Evolutionary conservation across 2,888 invertebrate species (phyloP).

Genomic region (Torymus aiolomorphi): DNA sequence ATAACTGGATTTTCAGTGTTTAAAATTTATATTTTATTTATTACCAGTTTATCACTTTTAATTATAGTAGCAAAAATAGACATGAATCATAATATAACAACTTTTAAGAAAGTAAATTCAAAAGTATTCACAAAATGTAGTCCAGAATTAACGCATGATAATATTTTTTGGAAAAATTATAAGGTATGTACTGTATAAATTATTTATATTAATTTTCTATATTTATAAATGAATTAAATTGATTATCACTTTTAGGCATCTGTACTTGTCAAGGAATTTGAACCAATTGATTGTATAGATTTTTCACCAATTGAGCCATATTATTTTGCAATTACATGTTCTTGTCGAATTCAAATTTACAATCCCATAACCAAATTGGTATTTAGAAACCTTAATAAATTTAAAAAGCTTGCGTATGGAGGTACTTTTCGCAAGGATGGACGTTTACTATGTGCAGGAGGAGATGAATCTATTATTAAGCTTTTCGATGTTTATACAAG

Average conservation of each 20-base stretch:
- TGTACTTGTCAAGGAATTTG: constrained; percentile 93
- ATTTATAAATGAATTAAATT: background rate
- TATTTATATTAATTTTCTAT: background rate
- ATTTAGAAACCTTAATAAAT: constrained; percentile 87
- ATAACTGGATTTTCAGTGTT: too few relatives aligned
- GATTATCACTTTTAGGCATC: constrained; percentile 68
- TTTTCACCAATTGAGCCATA: constrained; percentile 93
- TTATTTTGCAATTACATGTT: constrained; percentile 94
- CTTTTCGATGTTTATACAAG: constrained; percentile 92
- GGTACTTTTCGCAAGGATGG: constrained; percentile 90
- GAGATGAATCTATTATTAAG: constrained; percentile 91
- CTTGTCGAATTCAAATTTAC: constrained; percentile 90
- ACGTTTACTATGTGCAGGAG: constrained; percentile 89
- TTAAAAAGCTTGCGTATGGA: constrained; percentile 90
- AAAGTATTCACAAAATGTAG: constrained; percentile 82
- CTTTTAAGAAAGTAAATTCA: constrained; percentile 85
- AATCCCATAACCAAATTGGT: constrained; percentile 90
- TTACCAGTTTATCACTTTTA: too few relatives aligned
- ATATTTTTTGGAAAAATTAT: constrained; percentile 91
- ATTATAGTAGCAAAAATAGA: too few relatives aligned
- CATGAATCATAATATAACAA: constrained; percentile 73
- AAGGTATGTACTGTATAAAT: constrained; percentile 78
- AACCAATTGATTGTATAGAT: constrained; percentile 92
- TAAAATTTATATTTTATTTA: too few relatives aligned
- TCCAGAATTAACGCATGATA: constrained; percentile 85